Base-by-base conservation (phyloP, 2,888 invertebrate genomes). In the Ecliptopera silaceata region DNA sequence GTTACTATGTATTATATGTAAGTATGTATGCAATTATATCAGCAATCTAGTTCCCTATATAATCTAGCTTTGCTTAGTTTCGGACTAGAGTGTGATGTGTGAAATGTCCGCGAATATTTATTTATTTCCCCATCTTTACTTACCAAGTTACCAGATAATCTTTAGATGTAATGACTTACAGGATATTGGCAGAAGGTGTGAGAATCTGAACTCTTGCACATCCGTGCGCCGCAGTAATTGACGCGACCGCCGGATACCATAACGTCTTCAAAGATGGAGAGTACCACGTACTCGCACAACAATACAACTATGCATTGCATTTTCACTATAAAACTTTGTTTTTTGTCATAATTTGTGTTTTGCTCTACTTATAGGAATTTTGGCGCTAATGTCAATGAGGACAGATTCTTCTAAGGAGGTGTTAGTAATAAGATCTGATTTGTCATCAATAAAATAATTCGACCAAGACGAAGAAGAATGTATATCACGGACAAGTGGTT, bases 101-200 rank as follows among this genome's bases (percentile, higher is more conserved):
- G n/a, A n/a, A n/a, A n/a, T n/a, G n/a, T n/a, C n/a, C n/a, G n/a
- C n/a, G n/a, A n/a, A n/a, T n/a, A n/a, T n/a, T n/a, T n/a, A n/a
- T n/a, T n/a, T n/a, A n/a, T n/a, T n/a, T n/a, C n/a, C n/a, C n/a
- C n/a, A n/a, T n/a, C n/a, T n/a, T n/a, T n/a, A n/a, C n/a, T n/a
- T n/a, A n/a, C n/a, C n/a, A n/a, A n/a, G n/a, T n/a, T n/a, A n/a
- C n/a, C n/a, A n/a, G n/a, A n/a, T n/a, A n/a, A n/a, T n/a, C n/a
- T n/a, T n/a, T n/a, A n/a, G n/a, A 10, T 29, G 29, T 8, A 1
- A 8, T 26, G 20, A 39, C 86, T 80, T 56, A 88, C 89, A 45
- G 73, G 63, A 61, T 72, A 89, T 64, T 77, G 78, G 59, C 90
- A 90, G 59, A 87, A 82, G 0, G 88, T 89, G 56, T 90, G 90